phyloP scores from a whole-genome alignment of 53 echinoderm and acorn worm genomes.

The Luidia sarsii region DNA sequence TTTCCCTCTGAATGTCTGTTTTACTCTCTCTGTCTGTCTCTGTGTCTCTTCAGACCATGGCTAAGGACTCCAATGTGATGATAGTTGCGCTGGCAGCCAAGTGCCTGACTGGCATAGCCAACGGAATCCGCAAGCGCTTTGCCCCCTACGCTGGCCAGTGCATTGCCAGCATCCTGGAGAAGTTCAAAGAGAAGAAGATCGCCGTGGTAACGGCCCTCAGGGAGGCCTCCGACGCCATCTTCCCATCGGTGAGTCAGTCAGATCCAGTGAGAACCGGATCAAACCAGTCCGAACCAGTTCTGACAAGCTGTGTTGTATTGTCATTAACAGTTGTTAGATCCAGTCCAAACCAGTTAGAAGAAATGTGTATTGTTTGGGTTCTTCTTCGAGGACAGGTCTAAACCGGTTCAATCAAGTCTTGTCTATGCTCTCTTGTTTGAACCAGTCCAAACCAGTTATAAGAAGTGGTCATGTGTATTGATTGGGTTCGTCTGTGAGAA shows the following conservation, averaged over 20 bases:
- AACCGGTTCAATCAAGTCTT: too few species aligned
- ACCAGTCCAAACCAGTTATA: too few species aligned
- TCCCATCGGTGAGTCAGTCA: slow-evolving; percentile 74
- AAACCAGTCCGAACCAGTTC: slow-evolving; percentile 9
- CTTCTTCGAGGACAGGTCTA: too few species aligned
- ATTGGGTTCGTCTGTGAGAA: too few species aligned
- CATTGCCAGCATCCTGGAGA: slow-evolving; percentile 82
- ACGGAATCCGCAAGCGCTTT: slow-evolving; percentile 87
- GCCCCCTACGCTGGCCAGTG: slow-evolving; percentile 90
- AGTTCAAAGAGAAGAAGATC: slow-evolving; percentile 94
- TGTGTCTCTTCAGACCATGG: slow-evolving; percentile 68
- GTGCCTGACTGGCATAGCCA: slow-evolving; percentile 76
- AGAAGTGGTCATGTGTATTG: too few species aligned
- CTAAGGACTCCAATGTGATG: slow-evolving; percentile 94
- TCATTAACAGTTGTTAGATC: neutral
- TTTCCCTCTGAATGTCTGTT: too few species aligned
- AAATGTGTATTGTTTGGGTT: too few species aligned
- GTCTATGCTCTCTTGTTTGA: too few species aligned
- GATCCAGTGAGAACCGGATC: neutral
- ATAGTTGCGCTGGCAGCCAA: slow-evolving; percentile 83
- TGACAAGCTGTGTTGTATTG: neutral
- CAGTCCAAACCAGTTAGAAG: neutral
- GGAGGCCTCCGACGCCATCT: slow-evolving; percentile 91
- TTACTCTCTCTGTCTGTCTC: neutral
- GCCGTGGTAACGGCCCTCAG: slow-evolving; percentile 78